Percentiles rank a stretch among this genome's conserved stretches.
phyloP scores from a whole-genome alignment of 2,888 invertebrate genomes.

The Parascotia fuliginaria region DNA sequence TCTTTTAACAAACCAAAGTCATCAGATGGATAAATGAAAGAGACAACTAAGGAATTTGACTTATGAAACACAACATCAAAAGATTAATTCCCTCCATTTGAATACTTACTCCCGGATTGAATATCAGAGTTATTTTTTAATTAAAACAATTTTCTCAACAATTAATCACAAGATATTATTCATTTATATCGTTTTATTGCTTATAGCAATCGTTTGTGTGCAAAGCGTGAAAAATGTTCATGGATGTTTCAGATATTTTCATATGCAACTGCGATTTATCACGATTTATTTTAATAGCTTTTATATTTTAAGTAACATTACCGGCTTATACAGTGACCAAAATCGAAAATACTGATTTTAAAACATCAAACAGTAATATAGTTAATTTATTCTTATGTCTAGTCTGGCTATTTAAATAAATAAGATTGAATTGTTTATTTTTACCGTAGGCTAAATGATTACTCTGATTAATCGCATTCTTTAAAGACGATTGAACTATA shows the following conservation, averaged over 20 bases:
- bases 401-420: too few species aligned
- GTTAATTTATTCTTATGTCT: too few species aligned
- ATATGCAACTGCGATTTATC: slow-evolving; percentile 9
- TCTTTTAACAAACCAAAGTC: background rate
- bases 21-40: slow-evolving; percentile 9
- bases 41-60: slow-evolving; percentile 24
- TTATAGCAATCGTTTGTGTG: slow-evolving; percentile 33
- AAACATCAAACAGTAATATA: too few species aligned
- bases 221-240: slow-evolving; percentile 20
- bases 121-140: slow-evolving; percentile 57
- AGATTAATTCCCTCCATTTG: slow-evolving; percentile 36
- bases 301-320: background rate
- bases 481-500: too few species aligned
- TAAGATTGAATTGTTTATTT: too few species aligned
- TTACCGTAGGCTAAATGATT: too few species aligned
- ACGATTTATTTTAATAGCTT: slow-evolving; percentile 6
- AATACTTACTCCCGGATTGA: slow-evolving; percentile 36
- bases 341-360: too few species aligned
- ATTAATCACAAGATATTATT: slow-evolving; percentile 50
- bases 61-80: slow-evolving; percentile 34
- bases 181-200: slow-evolving; percentile 35
- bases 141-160: slow-evolving; percentile 53
- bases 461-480: too few species aligned
- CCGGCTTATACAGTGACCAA: too few species aligned
- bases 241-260: slow-evolving; percentile 9